These are phyloP conservation scores for Strigamia maritima DNA, from an alignment of 2,888 invertebrate genomes.

Conservation along the genomic window DNA sequence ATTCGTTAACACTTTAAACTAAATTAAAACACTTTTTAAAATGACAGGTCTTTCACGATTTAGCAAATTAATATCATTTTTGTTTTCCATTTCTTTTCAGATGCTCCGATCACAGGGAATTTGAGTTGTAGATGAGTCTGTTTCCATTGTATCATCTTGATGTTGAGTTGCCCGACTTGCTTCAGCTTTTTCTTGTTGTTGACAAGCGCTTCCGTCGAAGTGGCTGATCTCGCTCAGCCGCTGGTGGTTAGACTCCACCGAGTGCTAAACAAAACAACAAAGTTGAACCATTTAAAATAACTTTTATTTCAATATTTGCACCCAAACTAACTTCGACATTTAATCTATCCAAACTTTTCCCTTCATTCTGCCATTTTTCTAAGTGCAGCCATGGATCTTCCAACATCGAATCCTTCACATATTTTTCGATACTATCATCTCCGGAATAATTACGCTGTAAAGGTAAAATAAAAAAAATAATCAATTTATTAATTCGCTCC, in stretches of 20 bases:
- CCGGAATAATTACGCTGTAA: background rate
- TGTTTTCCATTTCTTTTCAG: no score
- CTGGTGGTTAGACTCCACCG: conserved; percentile 37
- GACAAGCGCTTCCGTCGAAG: conserved; percentile 34
- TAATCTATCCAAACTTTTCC: background rate
- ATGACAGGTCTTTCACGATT: no score
- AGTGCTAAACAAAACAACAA: conserved; percentile 12
- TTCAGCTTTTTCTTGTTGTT: conserved; percentile 7
- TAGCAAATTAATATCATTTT: no score
- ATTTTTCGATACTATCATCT: conserved; percentile 41
- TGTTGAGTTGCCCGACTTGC: background rate
- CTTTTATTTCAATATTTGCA: background rate
- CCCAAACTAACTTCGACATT: background rate
- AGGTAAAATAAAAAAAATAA: background rate
- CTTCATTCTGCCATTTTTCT: background rate
- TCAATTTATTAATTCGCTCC: background rate
- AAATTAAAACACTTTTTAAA: no score
- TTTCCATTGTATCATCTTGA: background rate
- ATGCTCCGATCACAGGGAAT: no score
- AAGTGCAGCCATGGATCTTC: conserved; percentile 47
- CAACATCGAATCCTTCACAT: conserved; percentile 48
- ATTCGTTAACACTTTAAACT: no score
- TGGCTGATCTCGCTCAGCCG: background rate
- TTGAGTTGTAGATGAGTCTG: no score
- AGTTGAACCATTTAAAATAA: background rate